phyloP scores from a whole-genome alignment of 1,140 invertebrate species.

The Ganaspis sp. region DNA sequence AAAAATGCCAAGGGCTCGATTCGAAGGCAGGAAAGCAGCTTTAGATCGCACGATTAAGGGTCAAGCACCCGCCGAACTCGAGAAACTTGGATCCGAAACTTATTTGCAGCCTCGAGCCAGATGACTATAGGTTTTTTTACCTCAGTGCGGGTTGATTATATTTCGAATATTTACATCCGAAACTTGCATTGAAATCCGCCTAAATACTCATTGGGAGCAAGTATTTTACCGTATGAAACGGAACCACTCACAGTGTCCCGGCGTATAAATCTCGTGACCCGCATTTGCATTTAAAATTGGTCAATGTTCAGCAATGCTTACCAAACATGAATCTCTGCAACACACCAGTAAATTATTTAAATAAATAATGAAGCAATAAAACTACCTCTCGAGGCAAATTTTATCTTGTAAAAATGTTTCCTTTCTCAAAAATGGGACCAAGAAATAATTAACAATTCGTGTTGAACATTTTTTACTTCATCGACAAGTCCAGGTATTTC shows the following conservation, averaged over 20 bases:
- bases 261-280: constrained; percentile 31
- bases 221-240: constrained; percentile 40
- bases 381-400: constrained; percentile 7
- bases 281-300: constrained; percentile 15
- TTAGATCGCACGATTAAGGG: constrained; percentile 38
- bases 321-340: neutral
- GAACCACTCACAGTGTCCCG: constrained; percentile 30
- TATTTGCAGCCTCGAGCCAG: neutral
- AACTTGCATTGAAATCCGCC: constrained; percentile 14
- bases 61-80: constrained; percentile 34
- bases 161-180: neutral
- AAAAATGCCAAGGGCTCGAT: neutral
- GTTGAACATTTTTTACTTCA: neutral
- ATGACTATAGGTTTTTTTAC: neutral
- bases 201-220: constrained; percentile 26
- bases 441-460: neutral
- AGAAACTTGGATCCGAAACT: neutral
- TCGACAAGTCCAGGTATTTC: no score
- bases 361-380: constrained; percentile 40
- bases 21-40: neutral
- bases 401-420: constrained; percentile 6
- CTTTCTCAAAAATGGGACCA: neutral
- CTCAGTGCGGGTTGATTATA: neutral
- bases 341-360: constrained; percentile 31
- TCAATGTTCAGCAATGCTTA: neutral